Evolutionary conservation across 2,113 vertebrate genomes (phyloP).

Genomic region (Probosciger aterrimus): DNA sequence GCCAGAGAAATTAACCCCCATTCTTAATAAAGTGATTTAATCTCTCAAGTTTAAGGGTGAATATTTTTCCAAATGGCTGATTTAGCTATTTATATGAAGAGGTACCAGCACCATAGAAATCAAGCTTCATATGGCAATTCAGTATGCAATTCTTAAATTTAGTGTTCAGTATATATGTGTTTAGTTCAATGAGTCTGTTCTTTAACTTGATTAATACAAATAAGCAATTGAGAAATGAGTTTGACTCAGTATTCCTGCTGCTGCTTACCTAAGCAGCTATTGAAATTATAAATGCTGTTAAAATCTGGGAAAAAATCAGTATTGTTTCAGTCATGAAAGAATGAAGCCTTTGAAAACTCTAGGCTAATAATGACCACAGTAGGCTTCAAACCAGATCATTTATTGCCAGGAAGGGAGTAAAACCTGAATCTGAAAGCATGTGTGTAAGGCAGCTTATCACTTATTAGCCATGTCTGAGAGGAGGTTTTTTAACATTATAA

Average conservation of each 20-base stretch:
- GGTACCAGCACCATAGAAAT: background rate
- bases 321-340: background rate
- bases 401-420: background rate
- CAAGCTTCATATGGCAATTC: background rate
- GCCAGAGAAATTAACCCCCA: background rate
- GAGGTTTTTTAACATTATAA: background rate
- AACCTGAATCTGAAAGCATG: background rate
- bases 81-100: background rate
- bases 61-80: background rate
- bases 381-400: background rate
- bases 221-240: background rate
- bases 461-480: background rate
- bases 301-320: background rate
- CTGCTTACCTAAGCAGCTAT: background rate
- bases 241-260: background rate
- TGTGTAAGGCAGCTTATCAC: background rate
- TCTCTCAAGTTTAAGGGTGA: background rate
- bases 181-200: background rate
- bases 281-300: background rate
- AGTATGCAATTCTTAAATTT: background rate
- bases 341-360: background rate
- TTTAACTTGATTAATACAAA: background rate
- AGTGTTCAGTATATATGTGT: background rate
- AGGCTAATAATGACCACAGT: background rate
- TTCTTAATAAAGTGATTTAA: background rate